Evolutionary conservation across 2,113 vertebrate genomes (phyloP).

Genomic region (Heterotilapia buettikoferi): DNA sequence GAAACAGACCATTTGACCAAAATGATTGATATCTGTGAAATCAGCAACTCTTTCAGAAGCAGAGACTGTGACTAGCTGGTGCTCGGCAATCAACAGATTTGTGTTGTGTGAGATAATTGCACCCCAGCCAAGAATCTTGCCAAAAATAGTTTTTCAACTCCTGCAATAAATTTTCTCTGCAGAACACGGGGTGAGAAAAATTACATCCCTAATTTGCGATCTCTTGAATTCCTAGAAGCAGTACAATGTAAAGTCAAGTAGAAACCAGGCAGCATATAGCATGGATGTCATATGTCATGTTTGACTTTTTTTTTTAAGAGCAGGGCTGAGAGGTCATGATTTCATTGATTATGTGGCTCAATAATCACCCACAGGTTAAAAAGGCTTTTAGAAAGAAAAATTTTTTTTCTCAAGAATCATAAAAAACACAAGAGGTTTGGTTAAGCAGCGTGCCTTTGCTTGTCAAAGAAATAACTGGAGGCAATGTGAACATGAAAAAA

Average conservation of each 20-base stretch:
- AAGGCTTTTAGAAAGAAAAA: conserved; percentile 23
- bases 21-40: conserved; percentile 32
- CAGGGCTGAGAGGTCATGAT: background rate
- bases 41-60: conserved; percentile 40
- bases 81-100: conserved; percentile 52
- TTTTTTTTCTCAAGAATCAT: background rate
- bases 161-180: background rate
- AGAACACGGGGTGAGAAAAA: background rate
- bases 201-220: background rate
- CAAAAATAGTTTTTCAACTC: conserved; percentile 35
- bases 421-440: background rate
- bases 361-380: conserved; percentile 39
- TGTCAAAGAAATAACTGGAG: background rate
- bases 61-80: conserved; percentile 27
- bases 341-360: conserved; percentile 25
- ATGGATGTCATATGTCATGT: background rate
- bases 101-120: conserved; percentile 42
- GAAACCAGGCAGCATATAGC: background rate
- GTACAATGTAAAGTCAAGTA: background rate
- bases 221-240: background rate
- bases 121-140: background rate
- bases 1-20: background rate
- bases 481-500: background rate
- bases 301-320: background rate
- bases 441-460: background rate